Evolutionary conservation across 2,888 invertebrate species (phyloP).

Genomic region (Chydorus sphaericus): DNA sequence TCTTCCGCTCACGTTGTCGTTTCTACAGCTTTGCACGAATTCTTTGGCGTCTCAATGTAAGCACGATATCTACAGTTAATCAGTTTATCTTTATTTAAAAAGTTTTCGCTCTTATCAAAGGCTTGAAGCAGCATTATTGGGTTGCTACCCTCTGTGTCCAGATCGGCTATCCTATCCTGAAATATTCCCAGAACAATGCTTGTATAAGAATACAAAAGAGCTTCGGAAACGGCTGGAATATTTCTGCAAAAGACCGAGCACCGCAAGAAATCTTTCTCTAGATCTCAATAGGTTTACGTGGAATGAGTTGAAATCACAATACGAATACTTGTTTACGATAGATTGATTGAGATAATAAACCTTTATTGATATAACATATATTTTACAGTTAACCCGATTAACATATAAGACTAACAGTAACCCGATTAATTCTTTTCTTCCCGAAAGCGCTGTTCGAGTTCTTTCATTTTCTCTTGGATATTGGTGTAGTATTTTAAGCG

Average conservation of each 20-base stretch:
- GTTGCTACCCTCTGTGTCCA: slow-evolving; percentile 55
- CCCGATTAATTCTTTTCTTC: neutral
- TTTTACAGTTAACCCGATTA: slow-evolving; percentile 10
- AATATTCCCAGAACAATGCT: slow-evolving; percentile 44
- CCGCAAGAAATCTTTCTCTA: slow-evolving; percentile 24
- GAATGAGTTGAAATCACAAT: slow-evolving; percentile 7
- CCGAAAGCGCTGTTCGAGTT: slow-evolving; percentile 34
- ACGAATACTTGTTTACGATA: slow-evolving; percentile 9
- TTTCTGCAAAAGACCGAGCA: slow-evolving; percentile 33
- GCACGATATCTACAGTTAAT: slow-evolving; percentile 22
- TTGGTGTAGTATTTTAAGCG: slow-evolving; percentile 74
- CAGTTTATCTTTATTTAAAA: slow-evolving; percentile 11
- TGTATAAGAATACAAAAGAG: slow-evolving; percentile 43
- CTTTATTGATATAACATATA: neutral
- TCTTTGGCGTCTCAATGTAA: slow-evolving; percentile 60
- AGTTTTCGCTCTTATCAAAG: slow-evolving; percentile 27
- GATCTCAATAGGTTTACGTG: slow-evolving; percentile 6
- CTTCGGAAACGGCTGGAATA: slow-evolving; percentile 39
- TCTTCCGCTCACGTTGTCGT: slow-evolving; percentile 45
- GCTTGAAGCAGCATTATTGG: slow-evolving; percentile 50
- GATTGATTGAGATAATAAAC: too few species aligned
- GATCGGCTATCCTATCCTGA: slow-evolving; percentile 54
- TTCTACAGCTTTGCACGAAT: slow-evolving; percentile 58
- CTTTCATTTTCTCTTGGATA: slow-evolving; percentile 60
- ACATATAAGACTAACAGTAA: neutral